Percentiles rank a stretch among this genome's conserved stretches.
Conservation (phyloP, 2,113 vertebrate genomes). For the Eclectus roratus region DNA sequence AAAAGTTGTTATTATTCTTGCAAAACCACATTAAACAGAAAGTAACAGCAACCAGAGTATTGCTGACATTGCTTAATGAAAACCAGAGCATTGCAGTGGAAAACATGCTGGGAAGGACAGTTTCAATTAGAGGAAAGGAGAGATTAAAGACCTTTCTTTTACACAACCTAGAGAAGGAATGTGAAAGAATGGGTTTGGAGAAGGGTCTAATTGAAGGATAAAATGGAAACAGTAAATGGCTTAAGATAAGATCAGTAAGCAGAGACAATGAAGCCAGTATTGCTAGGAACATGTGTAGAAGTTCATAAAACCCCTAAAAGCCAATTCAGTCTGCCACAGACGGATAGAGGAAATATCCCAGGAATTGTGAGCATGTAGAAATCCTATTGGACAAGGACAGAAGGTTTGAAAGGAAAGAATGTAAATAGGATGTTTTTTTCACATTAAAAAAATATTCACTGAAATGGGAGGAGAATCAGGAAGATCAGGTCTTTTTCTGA, state of each 20-base stretch:
- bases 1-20: conserved; percentile 21
- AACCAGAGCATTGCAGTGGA: conserved; percentile 40
- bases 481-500: background rate
- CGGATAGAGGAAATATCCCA: conserved; percentile 4
- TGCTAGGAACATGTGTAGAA: background rate
- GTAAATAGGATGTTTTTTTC: background rate
- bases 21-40: conserved; percentile 53
- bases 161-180: conserved; percentile 15
- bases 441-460: background rate
- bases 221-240: conserved; percentile 10
- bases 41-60: background rate
- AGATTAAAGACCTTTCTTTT: conserved; percentile 54
- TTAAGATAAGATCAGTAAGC: conserved; percentile 26
- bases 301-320: background rate
- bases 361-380: conserved; percentile 18
- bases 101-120: conserved; percentile 23
- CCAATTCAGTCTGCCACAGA: background rate
- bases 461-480: background rate
- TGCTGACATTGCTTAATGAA: conserved; percentile 61
- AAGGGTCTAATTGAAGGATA: conserved; percentile 47
- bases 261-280: background rate
- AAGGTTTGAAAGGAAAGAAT: background rate
- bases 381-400: background rate
- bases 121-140: conserved; percentile 38
- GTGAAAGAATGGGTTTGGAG: conserved; percentile 40